Conservation (phyloP, 2,113 vertebrate species). For the Columba livia region DNA sequence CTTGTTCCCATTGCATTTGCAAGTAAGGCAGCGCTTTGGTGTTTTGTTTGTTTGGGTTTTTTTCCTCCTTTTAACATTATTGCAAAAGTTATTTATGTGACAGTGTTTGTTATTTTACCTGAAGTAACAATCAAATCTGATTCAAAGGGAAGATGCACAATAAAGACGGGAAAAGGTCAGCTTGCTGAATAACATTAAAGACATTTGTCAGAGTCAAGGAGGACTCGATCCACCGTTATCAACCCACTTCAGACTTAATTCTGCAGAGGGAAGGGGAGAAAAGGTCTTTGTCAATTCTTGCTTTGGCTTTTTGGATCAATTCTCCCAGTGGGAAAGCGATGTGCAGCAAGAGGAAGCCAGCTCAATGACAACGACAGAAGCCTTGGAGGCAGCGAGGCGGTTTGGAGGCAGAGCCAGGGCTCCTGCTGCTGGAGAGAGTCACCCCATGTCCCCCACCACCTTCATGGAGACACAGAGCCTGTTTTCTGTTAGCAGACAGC, state of each 20-base stretch:
- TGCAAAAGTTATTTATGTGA: slow-evolving; percentile 61
- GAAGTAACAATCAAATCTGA: slow-evolving; percentile 73
- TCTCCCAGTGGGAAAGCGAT: slow-evolving; percentile 38
- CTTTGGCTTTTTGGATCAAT: slow-evolving; percentile 62
- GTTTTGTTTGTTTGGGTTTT: neutral
- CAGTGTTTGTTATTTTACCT: slow-evolving; percentile 69
- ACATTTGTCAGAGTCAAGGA: slow-evolving; percentile 75
- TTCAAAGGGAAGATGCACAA: slow-evolving; percentile 68
- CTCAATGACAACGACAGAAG: slow-evolving; percentile 9
- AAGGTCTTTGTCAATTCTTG: slow-evolving; percentile 68
- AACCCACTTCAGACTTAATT: slow-evolving; percentile 69
- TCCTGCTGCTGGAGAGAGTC: neutral
- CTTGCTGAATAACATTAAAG: slow-evolving; percentile 73
- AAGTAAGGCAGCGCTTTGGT: neutral
- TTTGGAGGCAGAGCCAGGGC: neutral
- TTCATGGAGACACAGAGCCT: neutral
- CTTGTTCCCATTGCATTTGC: neutral
- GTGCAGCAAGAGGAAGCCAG: neutral
- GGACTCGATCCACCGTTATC: slow-evolving; percentile 56
- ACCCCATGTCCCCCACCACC: neutral
- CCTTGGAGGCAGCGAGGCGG: neutral
- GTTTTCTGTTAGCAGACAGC: neutral
- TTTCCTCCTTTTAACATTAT: slow-evolving; percentile 42
- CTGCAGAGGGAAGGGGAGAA: slow-evolving; percentile 44
- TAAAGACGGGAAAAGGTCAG: slow-evolving; percentile 71